Conservation (phyloP, 2,888 invertebrate genomes). For the Sussaba pulchella region DNA sequence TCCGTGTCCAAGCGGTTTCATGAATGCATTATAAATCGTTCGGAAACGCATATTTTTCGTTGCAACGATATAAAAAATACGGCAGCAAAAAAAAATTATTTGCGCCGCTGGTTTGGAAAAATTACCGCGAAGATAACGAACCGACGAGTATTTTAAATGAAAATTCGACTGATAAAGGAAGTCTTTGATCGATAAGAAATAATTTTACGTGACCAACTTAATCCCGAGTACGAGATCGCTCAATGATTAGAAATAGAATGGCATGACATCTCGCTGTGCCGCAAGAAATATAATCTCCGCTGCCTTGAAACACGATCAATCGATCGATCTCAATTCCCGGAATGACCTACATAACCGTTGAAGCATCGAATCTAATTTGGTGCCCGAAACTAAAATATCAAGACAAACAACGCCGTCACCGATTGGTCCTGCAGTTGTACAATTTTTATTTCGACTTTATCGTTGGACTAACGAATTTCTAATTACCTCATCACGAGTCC, state of each 20-base stretch:
- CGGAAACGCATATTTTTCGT: too few species aligned
- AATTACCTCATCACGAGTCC: background rate
- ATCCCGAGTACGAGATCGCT: background rate
- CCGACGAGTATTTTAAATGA: too few species aligned
- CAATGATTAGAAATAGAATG: background rate
- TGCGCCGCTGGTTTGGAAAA: too few species aligned
- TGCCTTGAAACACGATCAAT: constrained; percentile 35
- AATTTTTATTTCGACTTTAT: constrained; percentile 9
- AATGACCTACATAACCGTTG: constrained; percentile 47
- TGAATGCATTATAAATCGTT: too few species aligned
- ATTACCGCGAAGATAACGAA: too few species aligned
- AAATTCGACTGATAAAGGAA: background rate
- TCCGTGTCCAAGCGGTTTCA: too few species aligned
- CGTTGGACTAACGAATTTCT: constrained; percentile 16
- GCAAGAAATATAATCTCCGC: constrained; percentile 32
- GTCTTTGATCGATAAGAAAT: background rate
- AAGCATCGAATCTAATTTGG: constrained; percentile 47
- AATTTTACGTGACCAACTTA: background rate
- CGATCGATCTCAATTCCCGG: constrained; percentile 30
- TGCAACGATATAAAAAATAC: too few species aligned
- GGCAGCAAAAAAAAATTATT: too few species aligned
- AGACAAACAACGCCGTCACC: constrained; percentile 10
- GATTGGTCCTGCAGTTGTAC: constrained; percentile 19
- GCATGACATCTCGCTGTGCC: background rate
- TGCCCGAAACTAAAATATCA: constrained; percentile 37